These are phyloP conservation scores for Meloidogyne exigua DNA, from an alignment of 1,140 invertebrate genomes.

Conservation along the genomic window DNA sequence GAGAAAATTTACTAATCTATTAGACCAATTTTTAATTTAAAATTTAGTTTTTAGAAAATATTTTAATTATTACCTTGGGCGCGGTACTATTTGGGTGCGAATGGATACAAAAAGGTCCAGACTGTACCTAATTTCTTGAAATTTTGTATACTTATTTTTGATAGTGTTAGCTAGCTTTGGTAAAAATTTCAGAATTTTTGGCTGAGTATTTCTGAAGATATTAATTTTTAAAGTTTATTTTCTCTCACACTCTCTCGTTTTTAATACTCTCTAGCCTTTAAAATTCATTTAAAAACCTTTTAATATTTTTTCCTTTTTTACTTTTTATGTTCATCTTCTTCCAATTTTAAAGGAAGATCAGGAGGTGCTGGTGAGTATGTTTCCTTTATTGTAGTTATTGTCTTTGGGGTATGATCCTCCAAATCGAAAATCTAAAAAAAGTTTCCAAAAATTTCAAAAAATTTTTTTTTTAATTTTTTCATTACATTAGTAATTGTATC, in stretches of 20 bases:
- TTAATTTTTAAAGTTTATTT: too few species aligned
- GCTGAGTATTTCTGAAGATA: too few species aligned
- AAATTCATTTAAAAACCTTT: not conserved
- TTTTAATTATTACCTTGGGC: too few species aligned
- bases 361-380: conserved; percentile 28
- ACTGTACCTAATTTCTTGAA: too few species aligned
- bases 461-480: conserved; percentile 29
- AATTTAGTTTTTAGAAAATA: too few species aligned
- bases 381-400: conserved; percentile 42
- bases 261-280: not conserved
- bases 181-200: too few species aligned
- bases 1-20: too few species aligned
- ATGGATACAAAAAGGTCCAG: too few species aligned
- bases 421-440: conserved; percentile 34
- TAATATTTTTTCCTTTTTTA: not conserved
- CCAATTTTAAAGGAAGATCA: conserved; percentile 6
- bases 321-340: conserved; percentile 9
- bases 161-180: too few species aligned
- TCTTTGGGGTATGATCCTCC: conserved; percentile 40
- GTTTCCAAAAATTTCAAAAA: not conserved
- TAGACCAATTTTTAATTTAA: too few species aligned
- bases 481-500: conserved; percentile 57
- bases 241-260: not conserved
- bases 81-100: too few species aligned
- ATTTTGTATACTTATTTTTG: too few species aligned